These are phyloP conservation scores for Phaonia tiefii DNA, from an alignment of 2,888 invertebrate genomes.

Conservation along the genomic window DNA sequence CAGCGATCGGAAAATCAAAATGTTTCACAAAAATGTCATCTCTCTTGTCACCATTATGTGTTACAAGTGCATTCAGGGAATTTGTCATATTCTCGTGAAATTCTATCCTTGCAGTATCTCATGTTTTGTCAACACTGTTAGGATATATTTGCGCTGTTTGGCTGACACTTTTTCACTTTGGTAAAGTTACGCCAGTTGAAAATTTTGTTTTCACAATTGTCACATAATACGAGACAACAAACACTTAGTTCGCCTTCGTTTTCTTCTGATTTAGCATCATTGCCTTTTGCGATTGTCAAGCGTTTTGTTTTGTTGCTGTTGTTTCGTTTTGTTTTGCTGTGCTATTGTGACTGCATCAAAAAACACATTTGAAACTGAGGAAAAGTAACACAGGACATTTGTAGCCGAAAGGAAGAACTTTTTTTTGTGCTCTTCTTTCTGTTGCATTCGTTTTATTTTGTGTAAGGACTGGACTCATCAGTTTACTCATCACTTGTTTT, in stretches of 20 bases:
- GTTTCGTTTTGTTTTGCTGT: slow-evolving; percentile 35
- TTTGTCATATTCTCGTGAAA: background rate
- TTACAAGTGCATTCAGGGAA: background rate
- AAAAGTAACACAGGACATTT: slow-evolving; percentile 66
- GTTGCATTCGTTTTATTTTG: slow-evolving; percentile 50
- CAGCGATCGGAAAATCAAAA: too few relatives aligned
- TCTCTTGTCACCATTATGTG: too few relatives aligned
- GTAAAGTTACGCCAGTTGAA: slow-evolving; percentile 44
- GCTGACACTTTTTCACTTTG: slow-evolving; percentile 31
- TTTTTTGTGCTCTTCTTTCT: slow-evolving; percentile 54
- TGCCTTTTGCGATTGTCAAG: slow-evolving; percentile 64
- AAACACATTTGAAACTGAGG: slow-evolving; percentile 57
- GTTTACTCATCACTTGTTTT: slow-evolving; percentile 30
- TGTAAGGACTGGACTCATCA: slow-evolving; percentile 32
- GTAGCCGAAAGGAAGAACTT: slow-evolving; percentile 67
- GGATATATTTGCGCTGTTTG: slow-evolving; percentile 8
- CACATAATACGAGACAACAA: slow-evolving; percentile 68
- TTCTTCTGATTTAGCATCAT: slow-evolving; percentile 40
- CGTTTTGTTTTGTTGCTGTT: slow-evolving; percentile 54
- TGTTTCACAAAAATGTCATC: too few relatives aligned
- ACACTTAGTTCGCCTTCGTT: slow-evolving; percentile 46
- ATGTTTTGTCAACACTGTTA: slow-evolving; percentile 11
- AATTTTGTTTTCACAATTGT: slow-evolving; percentile 62
- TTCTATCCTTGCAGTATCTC: background rate
- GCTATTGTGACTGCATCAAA: slow-evolving; percentile 57